phyloP scores from a whole-genome alignment of 2,888 invertebrate genomes.

The Ephialtes manifestator region DNA sequence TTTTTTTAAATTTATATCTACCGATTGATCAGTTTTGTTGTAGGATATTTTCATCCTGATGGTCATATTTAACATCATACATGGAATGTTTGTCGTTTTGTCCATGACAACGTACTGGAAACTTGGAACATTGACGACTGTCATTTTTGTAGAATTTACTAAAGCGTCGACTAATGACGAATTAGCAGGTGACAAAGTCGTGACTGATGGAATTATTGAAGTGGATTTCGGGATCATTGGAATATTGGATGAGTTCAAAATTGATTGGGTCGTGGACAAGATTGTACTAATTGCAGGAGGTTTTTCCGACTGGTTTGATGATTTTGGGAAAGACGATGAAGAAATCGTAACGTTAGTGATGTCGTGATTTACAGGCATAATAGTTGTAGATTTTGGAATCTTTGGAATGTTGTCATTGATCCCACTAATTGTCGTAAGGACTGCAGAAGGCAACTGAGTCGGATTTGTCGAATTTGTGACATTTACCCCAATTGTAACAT shows the following conservation, averaged over 20 bases:
- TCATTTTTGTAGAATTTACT: background rate
- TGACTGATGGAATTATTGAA: background rate
- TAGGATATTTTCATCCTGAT: constrained; percentile 69
- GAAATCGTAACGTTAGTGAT: background rate
- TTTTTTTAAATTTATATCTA: constrained; percentile 40
- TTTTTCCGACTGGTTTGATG: background rate
- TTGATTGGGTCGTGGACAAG: background rate
- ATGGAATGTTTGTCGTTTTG: constrained; percentile 61
- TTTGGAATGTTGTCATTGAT: background rate
- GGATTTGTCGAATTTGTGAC: background rate
- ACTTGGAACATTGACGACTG: background rate
- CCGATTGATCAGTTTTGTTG: constrained; percentile 61
- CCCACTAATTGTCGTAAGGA: background rate
- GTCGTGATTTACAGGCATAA: background rate
- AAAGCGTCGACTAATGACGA: background rate
- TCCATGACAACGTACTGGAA: constrained; percentile 67
- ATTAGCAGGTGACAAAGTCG: background rate
- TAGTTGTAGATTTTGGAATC: background rate
- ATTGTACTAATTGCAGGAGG: background rate
- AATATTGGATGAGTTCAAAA: background rate
- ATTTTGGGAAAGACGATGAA: background rate
- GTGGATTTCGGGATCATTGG: background rate
- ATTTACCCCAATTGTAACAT: background rate
- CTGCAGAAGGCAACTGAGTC: background rate
- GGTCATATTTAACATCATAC: constrained; percentile 70